A percentile compares a stretch with the other conserved stretches of the same genome.
Conservation (phyloP, 2,888 invertebrate genomes). For the Deilephila elpenor region DNA sequence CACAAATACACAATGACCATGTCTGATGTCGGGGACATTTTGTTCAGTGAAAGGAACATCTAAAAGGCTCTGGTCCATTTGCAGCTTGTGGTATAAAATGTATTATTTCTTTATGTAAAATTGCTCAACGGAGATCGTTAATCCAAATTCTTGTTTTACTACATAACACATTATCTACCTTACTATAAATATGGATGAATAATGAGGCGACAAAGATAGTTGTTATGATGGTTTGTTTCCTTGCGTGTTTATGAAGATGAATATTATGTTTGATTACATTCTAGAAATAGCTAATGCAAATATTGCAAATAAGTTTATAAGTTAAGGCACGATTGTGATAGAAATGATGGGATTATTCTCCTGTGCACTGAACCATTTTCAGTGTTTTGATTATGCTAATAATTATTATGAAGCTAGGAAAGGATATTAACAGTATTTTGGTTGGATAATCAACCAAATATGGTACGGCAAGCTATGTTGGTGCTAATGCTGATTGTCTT, state of each 20-base stretch:
- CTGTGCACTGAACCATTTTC: neutral
- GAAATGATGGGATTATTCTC: neutral
- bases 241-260: conserved; percentile 10
- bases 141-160: conserved; percentile 20
- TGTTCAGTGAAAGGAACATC: conserved; percentile 29
- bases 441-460: conserved; percentile 43
- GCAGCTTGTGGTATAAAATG: conserved; percentile 21
- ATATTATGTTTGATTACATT: conserved; percentile 21
- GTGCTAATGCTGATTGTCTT: conserved; percentile 78
- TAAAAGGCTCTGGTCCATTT: conserved; percentile 26
- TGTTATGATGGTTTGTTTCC: neutral
- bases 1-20: conserved; percentile 18
- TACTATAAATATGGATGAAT: conserved; percentile 21
- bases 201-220: neutral
- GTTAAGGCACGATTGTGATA: neutral
- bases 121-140: conserved; percentile 28
- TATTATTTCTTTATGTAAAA: conserved; percentile 25
- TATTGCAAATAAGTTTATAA: conserved; percentile 31
- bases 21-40: conserved; percentile 26
- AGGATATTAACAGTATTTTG: conserved; percentile 27
- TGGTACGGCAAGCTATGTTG: conserved; percentile 39
- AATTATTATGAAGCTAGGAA: neutral
- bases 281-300: conserved; percentile 1
- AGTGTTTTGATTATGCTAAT: neutral
- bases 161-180: conserved; percentile 16